These are phyloP conservation scores for Periplaneta americana DNA, from an alignment of 1,140 invertebrate genomes.

Conservation along the genomic window DNA sequence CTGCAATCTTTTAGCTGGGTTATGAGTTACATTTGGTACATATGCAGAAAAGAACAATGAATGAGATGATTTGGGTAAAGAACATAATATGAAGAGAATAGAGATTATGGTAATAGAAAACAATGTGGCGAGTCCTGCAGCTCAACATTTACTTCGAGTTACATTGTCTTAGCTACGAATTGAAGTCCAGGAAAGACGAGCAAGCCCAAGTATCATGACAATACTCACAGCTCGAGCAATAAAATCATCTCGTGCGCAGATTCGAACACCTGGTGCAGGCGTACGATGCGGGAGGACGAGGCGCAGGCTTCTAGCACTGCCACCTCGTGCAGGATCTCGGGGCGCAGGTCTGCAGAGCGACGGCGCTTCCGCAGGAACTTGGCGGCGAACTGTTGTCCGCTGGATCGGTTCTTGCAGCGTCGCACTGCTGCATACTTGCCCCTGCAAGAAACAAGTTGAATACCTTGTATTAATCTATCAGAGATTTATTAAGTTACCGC, in stretches of 20 bases:
- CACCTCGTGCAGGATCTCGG: slow-evolving; percentile 61
- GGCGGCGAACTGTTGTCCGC: slow-evolving; percentile 60
- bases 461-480: too few species aligned
- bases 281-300: slow-evolving; percentile 55
- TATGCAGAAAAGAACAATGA: too few species aligned
- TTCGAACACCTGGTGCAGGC: slow-evolving; percentile 65
- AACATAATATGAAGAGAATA: too few species aligned
- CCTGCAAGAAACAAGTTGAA: slow-evolving; percentile 38
- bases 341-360: slow-evolving; percentile 48
- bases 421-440: slow-evolving; percentile 74
- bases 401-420: slow-evolving; percentile 51
- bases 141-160: too few species aligned
- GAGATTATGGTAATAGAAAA: slow-evolving; percentile 8
- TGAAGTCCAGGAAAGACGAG: too few species aligned
- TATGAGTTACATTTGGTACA: too few species aligned
- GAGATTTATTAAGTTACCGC: too few species aligned
- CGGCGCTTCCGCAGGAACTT: slow-evolving; percentile 67
- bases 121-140: too few species aligned
- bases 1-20: too few species aligned
- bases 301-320: slow-evolving; percentile 58
- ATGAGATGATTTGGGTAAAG: too few species aligned
- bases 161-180: too few species aligned
- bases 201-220: too few species aligned
- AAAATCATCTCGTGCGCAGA: slow-evolving; percentile 63
- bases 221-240: slow-evolving; percentile 69